A percentile compares a stretch with the other conserved stretches of the same genome.
Evolutionary conservation across 1,140 invertebrate genomes (phyloP).

Genomic region (Eriocheir sinensis): DNA sequence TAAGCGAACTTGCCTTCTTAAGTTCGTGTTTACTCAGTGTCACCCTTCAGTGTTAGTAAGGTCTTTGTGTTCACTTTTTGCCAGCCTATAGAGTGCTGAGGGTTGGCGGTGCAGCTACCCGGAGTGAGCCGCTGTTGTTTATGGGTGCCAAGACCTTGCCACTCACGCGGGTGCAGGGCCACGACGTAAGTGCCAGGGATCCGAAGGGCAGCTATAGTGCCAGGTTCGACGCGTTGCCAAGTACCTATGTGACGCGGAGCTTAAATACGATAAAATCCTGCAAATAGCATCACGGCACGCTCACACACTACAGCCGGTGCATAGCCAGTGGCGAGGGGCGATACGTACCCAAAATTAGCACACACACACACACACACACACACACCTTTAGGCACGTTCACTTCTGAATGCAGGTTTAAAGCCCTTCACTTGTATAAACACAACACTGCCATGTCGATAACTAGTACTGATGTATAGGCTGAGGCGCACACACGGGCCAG

Average conservation of each 20-base stretch:
- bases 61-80: background rate
- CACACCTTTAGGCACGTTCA: background rate
- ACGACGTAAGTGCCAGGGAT: background rate
- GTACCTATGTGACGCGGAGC: background rate
- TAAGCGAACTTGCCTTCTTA: no score
- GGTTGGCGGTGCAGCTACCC: background rate
- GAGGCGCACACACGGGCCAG: background rate
- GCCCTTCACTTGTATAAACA: slow-evolving; percentile 24
- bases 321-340: background rate
- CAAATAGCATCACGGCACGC: background rate
- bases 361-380: background rate
- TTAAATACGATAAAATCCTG: background rate
- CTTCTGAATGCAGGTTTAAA: background rate
- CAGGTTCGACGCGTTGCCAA: background rate
- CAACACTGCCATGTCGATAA: background rate
- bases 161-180: background rate
- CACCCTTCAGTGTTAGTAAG: no score
- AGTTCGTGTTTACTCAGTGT: background rate
- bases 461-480: background rate
- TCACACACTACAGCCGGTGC: background rate
- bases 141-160: background rate
- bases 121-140: background rate
- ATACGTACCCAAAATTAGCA: background rate
- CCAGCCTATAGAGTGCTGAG: background rate
- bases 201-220: background rate